Evolutionary conservation across 1,140 invertebrate genomes (phyloP), one percentile per base, ranked within the genome.

Genomic region (Orchestia grillus): DNA sequence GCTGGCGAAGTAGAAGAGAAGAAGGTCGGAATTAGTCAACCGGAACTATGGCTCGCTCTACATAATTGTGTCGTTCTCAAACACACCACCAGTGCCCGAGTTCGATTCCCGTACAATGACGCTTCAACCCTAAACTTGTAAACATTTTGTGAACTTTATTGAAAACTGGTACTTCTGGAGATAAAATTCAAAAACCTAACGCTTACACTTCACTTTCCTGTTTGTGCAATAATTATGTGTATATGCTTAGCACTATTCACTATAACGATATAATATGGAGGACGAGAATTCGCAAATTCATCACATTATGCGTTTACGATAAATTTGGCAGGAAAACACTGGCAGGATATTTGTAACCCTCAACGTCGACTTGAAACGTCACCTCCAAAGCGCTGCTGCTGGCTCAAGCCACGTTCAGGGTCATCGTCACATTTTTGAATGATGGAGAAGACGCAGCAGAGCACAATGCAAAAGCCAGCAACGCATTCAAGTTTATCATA

Each of bases 371-470:
- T 77, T 77, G 62, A 77, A 28, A 36, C 62, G 62, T 77, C 62
- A 77, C 62, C 62, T 77, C 36, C 62, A 28, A 77, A 28, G 62
- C 36, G 62, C 47, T 53, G n/a, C 47, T 53, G 62, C 62, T 77
- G 62, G 62, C 62, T 77, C 62, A 77, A 77, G 62, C 36, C 36
- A 77, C 62, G 62, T 77, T 77, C 62, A 77, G 62, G 62, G 62
- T 77, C 62, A 77, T 36, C 62, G 62, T 77, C 62, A 77, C 62
- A 77, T 77, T 77, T 77, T 77, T 77, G 62, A 77, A 77, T 77
- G 62, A 77, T 77, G 62, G 15, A 77, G 62, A 77, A 77, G 62
- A 77, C 62, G 62, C 11, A 28, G 11, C 62, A 77, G 62, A 77
- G 62, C 62, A 77, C 62, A 77, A 77, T 28, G 28, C 62, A 36